Conservation (phyloP, 2,888 invertebrate genomes). For the Latheticus oryzae region DNA sequence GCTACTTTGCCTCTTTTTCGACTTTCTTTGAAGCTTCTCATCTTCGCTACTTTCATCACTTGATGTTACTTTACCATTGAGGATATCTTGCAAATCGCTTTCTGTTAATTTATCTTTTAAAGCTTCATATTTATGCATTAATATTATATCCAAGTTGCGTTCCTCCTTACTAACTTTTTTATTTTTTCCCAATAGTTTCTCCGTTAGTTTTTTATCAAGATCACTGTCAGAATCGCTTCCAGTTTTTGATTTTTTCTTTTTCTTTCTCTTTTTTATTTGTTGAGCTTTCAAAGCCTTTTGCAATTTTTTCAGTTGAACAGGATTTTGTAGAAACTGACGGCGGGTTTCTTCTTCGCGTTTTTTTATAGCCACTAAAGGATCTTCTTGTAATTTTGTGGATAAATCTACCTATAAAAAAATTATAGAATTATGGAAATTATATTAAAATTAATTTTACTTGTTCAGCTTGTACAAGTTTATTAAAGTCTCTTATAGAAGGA, state of each 20-base stretch:
- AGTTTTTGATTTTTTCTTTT: constrained; percentile 44
- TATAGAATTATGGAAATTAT: no score
- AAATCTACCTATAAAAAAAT: constrained; percentile 81
- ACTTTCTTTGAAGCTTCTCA: constrained; percentile 31
- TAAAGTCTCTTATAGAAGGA: constrained; percentile 73
- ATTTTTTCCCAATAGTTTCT: constrained; percentile 57
- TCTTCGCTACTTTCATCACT: constrained; percentile 52
- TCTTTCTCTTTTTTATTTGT: constrained; percentile 66
- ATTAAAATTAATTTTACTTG: constrained; percentile 66
- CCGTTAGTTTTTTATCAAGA: constrained; percentile 55
- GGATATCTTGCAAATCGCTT: constrained; percentile 61
- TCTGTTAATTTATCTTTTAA: constrained; percentile 69
- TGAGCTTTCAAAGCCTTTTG: constrained; percentile 79
- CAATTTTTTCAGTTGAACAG: constrained; percentile 88
- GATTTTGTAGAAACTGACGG: constrained; percentile 88
- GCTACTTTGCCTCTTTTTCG: constrained; percentile 23
- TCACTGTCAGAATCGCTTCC: constrained; percentile 53
- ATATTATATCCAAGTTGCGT: constrained; percentile 73
- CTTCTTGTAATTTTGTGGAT: constrained; percentile 90
- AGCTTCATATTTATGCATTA: constrained; percentile 78
- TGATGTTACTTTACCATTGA: constrained; percentile 64
- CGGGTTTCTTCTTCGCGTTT: constrained; percentile 90
- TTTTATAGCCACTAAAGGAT: constrained; percentile 90
- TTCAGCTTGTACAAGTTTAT: constrained; percentile 59
- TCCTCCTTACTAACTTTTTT: constrained; percentile 63